Evolutionary conservation across 1,140 invertebrate species (phyloP), one percentile per base, ranked within the genome.

Genomic region (Portunus trituberculatus): DNA sequence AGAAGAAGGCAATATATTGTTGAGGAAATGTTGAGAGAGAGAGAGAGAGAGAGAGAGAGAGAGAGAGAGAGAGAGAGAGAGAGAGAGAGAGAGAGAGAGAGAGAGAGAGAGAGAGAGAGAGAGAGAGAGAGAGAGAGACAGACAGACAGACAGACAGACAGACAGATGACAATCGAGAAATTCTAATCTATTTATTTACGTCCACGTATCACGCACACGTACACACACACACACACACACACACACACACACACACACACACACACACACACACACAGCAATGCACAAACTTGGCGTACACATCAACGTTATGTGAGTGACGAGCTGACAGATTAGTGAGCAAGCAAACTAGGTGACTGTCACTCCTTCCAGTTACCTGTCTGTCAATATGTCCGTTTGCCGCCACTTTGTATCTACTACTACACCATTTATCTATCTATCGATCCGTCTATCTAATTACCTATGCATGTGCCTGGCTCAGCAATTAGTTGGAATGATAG

Each of bases 31-130:
- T 59, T 59, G 52, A 20, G 29, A 0, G 0, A 88, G 86, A 88
- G 86, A 88, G 86, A 88, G 86, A 88, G 86, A 87, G 84, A 87
- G 84, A 87, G 16, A 87, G 84, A 87, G 84, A 87, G 84, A 87
- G 84, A 87, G 84, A 87, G 84, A 87, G 84, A 87, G 84, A 87
- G 84, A 88, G 86, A 88, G 86, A 88, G 86, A 88, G 86, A 88
- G 86, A 88, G 86, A 88, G 86, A 88, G 86, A 88, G 87, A 89
- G 87, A 46, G 39, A 46, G 87, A 46, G 87, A 46, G 39, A 46
- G 32, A 89, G 87, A 46, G 39, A 46, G 87, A 89, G 87, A 46
- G 45, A 25, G 87, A 89, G 87, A 46, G 20, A 46, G 87, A 46
- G 29, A 25, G 20, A 76, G 59, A 76, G 10, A 25, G 59, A 20